phyloP scores from a whole-genome alignment of 1,140 invertebrate species.

The Neotoxoptera formosana region DNA sequence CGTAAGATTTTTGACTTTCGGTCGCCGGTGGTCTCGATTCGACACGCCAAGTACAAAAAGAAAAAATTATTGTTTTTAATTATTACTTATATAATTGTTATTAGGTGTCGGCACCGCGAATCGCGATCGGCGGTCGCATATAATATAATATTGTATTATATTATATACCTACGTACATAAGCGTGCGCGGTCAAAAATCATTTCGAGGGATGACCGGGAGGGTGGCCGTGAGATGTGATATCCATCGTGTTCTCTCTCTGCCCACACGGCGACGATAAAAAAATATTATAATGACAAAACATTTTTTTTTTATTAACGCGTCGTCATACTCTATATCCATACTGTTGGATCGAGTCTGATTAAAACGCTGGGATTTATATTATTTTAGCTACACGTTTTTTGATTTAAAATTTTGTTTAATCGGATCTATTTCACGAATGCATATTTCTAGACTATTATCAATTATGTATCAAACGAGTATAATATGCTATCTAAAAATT shows the following conservation, averaged over 20 bases:
- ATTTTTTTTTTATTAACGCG: not conserved
- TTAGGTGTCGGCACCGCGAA: not conserved
- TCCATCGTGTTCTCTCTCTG: too few relatives aligned
- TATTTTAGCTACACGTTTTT: not conserved
- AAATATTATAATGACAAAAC: not conserved
- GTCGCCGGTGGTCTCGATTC: not conserved
- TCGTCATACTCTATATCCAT: not conserved
- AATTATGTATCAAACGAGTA: too few relatives aligned
- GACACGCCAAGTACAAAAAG: not conserved
- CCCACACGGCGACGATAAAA: not conserved
- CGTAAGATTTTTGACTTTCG: not conserved
- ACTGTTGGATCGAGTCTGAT: not conserved
- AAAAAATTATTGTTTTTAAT: not conserved
- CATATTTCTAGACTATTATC: too few relatives aligned
- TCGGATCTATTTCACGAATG: not conserved
- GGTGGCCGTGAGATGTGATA: not conserved
- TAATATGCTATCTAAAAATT: not conserved
- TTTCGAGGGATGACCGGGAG: not conserved
- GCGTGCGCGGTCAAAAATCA: not conserved
- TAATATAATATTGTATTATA: not conserved
- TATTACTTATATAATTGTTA: not conserved
- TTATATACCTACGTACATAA: not conserved
- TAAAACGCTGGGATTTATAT: not conserved
- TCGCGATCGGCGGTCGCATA: not conserved
- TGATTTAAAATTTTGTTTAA: not conserved